phyloP scores from a whole-genome alignment of 2,888 invertebrate genomes.

The Parnassius glacialis region DNA sequence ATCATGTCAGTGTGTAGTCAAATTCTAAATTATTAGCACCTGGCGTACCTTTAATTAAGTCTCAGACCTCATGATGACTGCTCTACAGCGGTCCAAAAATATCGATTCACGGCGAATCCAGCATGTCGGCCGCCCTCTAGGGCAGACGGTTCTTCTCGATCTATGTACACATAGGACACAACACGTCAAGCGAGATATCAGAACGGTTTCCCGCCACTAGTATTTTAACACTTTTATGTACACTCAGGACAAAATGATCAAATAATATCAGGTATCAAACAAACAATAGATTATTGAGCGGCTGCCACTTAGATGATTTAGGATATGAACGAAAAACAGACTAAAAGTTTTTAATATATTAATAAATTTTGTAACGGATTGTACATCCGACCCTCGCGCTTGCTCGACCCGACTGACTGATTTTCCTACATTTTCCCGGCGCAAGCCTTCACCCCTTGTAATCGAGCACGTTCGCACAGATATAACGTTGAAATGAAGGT shows the following conservation, averaged over 20 bases:
- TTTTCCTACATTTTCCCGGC: slow-evolving; percentile 76
- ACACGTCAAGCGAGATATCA: slow-evolving; percentile 79
- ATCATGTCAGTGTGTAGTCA: slow-evolving; percentile 28
- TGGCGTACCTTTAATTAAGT: slow-evolving; percentile 73
- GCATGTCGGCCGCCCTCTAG: slow-evolving; percentile 79
- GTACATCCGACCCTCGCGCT: slow-evolving; percentile 59
- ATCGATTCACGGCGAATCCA: slow-evolving; percentile 79
- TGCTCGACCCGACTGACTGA: slow-evolving; percentile 75
- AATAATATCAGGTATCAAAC: slow-evolving; percentile 33
- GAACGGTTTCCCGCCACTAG: slow-evolving; percentile 80
- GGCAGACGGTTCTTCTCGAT: slow-evolving; percentile 76
- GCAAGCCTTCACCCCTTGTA: slow-evolving; percentile 79
- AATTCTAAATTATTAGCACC: slow-evolving; percentile 56
- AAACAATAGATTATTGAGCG: slow-evolving; percentile 40
- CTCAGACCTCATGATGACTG: slow-evolving; percentile 73
- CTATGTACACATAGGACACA: slow-evolving; percentile 78
- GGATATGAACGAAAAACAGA: slow-evolving; percentile 60
- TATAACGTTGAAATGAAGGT: slow-evolving; percentile 44
- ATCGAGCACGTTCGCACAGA: slow-evolving; percentile 73
- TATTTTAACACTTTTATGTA: slow-evolving; percentile 59
- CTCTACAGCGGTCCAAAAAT: slow-evolving; percentile 75
- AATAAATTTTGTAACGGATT: slow-evolving; percentile 47
- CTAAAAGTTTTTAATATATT: slow-evolving; percentile 67
- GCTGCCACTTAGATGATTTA: slow-evolving; percentile 40
- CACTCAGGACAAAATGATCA: slow-evolving; percentile 42